Percentiles rank a stretch among this genome's conserved stretches.
These are phyloP conservation scores for Archivesica marissinica DNA, from an alignment of 1,140 invertebrate species.

Conservation along the genomic window DNA sequence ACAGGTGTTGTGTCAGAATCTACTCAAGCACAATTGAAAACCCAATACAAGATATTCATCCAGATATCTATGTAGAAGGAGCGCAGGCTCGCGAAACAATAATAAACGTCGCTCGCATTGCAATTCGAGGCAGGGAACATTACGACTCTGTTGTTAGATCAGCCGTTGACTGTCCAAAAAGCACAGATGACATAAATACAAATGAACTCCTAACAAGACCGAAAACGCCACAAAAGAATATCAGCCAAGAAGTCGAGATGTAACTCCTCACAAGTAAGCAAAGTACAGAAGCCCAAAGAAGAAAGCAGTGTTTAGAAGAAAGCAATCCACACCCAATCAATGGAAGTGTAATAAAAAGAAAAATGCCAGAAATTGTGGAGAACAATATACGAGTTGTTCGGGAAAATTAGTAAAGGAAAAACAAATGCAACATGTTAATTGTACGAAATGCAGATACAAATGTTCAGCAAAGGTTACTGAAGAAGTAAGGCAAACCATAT, in stretches of 20 bases:
- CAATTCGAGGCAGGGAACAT: neutral
- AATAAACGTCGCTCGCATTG: neutral
- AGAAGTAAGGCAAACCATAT: constrained; percentile 37
- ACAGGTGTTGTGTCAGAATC: neutral
- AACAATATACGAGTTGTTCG: neutral
- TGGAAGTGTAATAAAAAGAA: neutral
- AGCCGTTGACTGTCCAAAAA: neutral
- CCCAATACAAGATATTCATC: neutral
- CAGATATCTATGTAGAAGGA: no score
- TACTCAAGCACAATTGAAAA: neutral
- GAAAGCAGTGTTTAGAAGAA: neutral
- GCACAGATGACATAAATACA: neutral
- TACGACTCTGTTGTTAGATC: neutral
- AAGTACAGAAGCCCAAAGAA: neutral
- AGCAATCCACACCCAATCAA: neutral
- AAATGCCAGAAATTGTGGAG: neutral
- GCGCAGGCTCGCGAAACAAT: no score
- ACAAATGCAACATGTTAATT: neutral
- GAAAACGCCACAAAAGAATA: neutral
- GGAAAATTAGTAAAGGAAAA: neutral
- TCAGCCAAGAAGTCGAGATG: neutral
- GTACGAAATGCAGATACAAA: constrained; percentile 49
- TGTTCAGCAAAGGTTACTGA: constrained; percentile 57
- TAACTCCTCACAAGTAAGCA: neutral
- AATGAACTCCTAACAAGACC: neutral